Conservation (phyloP, 2,113 vertebrate species). For the Psammodynastes pulverulentus region DNA sequence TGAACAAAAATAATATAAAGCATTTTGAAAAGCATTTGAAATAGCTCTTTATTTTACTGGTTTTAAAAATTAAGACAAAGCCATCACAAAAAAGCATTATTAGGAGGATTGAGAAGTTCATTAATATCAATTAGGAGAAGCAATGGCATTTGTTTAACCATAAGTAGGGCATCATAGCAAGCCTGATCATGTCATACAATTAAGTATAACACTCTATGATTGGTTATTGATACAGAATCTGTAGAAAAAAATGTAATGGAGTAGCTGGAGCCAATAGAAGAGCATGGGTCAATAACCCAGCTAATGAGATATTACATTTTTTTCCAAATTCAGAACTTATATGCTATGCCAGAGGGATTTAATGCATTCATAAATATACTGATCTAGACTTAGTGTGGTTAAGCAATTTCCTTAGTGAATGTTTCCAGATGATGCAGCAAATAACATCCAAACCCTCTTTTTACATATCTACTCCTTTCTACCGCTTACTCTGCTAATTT, state of each 20-base stretch:
- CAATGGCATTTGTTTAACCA: background rate
- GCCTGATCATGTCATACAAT: background rate
- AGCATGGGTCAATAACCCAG: background rate
- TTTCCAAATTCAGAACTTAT: background rate
- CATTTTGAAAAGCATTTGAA: background rate
- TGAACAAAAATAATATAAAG: background rate
- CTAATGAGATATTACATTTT: background rate
- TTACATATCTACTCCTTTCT: background rate
- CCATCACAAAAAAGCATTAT: background rate
- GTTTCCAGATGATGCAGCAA: background rate
- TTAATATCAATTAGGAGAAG: constrained; percentile 4
- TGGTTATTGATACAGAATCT: background rate
- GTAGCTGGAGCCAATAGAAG: background rate
- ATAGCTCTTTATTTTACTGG: background rate
- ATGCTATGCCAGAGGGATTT: background rate
- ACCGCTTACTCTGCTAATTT: background rate
- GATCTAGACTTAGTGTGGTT: background rate
- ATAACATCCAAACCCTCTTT: background rate
- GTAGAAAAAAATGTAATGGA: background rate
- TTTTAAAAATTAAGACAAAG: background rate
- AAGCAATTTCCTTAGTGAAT: background rate
- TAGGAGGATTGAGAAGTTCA: background rate
- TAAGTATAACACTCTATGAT: background rate
- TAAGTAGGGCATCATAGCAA: background rate
- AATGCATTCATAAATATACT: background rate